phyloP scores from a whole-genome alignment of 2,888 invertebrate species.

The Lomographa bimaculata region DNA sequence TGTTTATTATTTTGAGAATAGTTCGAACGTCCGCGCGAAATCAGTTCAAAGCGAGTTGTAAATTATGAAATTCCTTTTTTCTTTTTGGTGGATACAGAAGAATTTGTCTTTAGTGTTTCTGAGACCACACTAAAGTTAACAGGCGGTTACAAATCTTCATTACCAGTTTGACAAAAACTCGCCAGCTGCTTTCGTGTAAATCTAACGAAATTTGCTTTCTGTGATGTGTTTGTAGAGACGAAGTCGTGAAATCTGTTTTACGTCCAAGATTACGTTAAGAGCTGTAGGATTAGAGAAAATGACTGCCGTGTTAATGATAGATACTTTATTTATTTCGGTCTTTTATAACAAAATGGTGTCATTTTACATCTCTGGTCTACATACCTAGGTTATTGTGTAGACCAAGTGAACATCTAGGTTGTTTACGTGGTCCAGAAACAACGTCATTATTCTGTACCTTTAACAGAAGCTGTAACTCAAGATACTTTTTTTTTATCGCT shows the following conservation, averaged over 20 bases:
- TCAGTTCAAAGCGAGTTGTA: slow-evolving; percentile 65
- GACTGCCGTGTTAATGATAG: too few relatives aligned
- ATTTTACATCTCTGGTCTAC: too few relatives aligned
- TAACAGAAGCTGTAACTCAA: too few relatives aligned
- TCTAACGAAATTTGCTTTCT: slow-evolving; percentile 52
- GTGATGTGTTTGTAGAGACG: slow-evolving; percentile 36
- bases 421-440: too few relatives aligned
- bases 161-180: slow-evolving; percentile 71
- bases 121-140: slow-evolving; percentile 61
- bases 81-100: slow-evolving; percentile 58
- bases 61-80: slow-evolving; percentile 57
- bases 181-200: slow-evolving; percentile 62
- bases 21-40: slow-evolving; percentile 49
- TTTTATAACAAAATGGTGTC: too few relatives aligned
- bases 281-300: slow-evolving; percentile 13
- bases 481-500: too few relatives aligned
- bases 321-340: too few relatives aligned
- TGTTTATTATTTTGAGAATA: slow-evolving; percentile 54
- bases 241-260: slow-evolving; percentile 33
- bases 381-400: too few relatives aligned
- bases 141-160: slow-evolving; percentile 74
- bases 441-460: too few relatives aligned
- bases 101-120: slow-evolving; percentile 53
- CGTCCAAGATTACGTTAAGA: slow-evolving; percentile 20
- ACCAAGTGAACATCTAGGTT: too few relatives aligned